Conservation (phyloP, 2,113 vertebrate species). For the Pyxicephalus adspersus region DNA sequence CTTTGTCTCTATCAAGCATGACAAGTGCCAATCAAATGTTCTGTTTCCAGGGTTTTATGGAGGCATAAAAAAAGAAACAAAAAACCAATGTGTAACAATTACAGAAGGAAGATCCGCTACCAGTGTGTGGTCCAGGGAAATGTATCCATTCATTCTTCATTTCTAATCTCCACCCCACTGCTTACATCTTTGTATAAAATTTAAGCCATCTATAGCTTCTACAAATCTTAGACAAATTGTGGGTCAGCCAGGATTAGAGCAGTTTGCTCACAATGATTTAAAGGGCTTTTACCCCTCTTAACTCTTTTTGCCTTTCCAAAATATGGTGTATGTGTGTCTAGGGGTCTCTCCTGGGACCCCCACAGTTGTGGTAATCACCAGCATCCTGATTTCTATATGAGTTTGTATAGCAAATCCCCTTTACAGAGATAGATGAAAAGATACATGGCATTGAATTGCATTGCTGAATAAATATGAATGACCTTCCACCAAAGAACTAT, state of each 20-base stretch:
- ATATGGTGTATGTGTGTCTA: no score
- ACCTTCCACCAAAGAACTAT: no score
- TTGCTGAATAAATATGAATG: no score
- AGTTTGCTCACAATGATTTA: constrained; percentile 80
- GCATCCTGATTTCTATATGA: no score
- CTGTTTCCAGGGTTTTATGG: constrained; percentile 63
- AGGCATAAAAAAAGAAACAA: constrained; percentile 63
- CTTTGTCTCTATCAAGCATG: constrained; percentile 86
- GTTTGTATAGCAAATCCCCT: background rate
- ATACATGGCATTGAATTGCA: no score
- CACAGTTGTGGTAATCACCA: no score
- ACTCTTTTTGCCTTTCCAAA: no score
- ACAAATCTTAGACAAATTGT: constrained; percentile 84
- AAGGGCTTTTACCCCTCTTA: no score
- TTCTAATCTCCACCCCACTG: constrained; percentile 89
- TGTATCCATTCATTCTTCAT: constrained; percentile 74
- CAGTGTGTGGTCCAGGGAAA: constrained; percentile 94
- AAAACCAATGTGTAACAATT: constrained; percentile 82
- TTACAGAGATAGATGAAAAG: no score
- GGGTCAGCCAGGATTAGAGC: constrained; percentile 89
- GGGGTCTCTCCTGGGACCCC: no score
- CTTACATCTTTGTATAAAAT: constrained; percentile 83
- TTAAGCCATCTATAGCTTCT: constrained; percentile 87
- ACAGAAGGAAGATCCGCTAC: constrained; percentile 78
- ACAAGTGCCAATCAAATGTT: constrained; percentile 96